Evolutionary conservation across 2,888 invertebrate species (phyloP).

Genomic region (Yponomeuta plumbellus): DNA sequence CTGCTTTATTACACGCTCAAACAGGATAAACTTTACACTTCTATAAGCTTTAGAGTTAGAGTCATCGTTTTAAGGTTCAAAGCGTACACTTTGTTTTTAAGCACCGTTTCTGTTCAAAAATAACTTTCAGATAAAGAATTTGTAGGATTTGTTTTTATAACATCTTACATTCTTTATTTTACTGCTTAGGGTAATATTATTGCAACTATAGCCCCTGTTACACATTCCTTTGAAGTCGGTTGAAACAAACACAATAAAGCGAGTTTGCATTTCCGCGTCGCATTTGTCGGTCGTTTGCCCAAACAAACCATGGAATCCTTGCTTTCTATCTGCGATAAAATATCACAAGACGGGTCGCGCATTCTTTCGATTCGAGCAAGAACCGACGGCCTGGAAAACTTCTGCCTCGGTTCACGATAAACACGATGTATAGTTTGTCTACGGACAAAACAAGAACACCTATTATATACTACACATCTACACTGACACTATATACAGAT

Average conservation of each 20-base stretch:
- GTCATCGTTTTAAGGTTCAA: too few species aligned
- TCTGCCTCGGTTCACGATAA: constrained; percentile 39
- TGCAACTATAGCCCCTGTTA: constrained; percentile 37
- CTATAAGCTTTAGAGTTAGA: neutral
- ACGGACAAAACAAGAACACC: constrained; percentile 25
- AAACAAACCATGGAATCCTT: constrained; percentile 58
- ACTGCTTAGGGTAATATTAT: neutral
- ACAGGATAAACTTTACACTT: neutral
- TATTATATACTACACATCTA: neutral
- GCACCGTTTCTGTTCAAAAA: neutral
- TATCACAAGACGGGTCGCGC: constrained; percentile 56
- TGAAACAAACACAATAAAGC: constrained; percentile 58
- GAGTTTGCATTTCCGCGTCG: constrained; percentile 59
- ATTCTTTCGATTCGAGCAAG: constrained; percentile 53
- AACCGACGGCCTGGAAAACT: constrained; percentile 56
- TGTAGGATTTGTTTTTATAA: neutral
- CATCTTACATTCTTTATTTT: neutral
- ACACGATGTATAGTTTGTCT: constrained; percentile 18
- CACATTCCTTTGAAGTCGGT: constrained; percentile 61
- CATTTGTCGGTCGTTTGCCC: constrained; percentile 60
- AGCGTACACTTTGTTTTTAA: neutral
- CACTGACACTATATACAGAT: too few species aligned
- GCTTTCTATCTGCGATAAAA: constrained; percentile 59
- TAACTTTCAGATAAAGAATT: neutral
- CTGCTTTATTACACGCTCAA: constrained; percentile 2